These are phyloP conservation scores for Melikaiella ostensackeni DNA, from an alignment of 2,888 invertebrate species.

Conservation along the genomic window DNA sequence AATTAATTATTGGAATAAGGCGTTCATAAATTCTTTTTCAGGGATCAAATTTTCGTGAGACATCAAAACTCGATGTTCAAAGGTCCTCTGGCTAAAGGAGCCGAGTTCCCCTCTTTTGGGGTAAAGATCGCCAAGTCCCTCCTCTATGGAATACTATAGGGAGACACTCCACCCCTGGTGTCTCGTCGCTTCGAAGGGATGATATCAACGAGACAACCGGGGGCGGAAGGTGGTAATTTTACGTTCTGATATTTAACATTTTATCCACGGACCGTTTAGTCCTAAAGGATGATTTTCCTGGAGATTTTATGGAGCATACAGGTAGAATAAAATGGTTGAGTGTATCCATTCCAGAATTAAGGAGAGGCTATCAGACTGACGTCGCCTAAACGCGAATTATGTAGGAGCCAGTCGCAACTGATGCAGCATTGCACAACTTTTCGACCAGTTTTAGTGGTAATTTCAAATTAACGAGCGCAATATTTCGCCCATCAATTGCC, in stretches of 20 bases:
- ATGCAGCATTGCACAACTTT: slow-evolving; percentile 26
- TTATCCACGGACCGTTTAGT: slow-evolving; percentile 62
- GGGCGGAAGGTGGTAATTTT: slow-evolving; percentile 42
- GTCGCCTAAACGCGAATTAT: slow-evolving; percentile 12
- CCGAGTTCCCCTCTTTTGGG: background rate
- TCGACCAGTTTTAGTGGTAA: background rate
- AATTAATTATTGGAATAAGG: background rate
- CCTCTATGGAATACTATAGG: background rate
- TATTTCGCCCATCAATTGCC: background rate
- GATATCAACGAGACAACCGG: slow-evolving; percentile 23
- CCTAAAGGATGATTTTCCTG: slow-evolving; percentile 62
- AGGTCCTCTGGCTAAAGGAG: background rate
- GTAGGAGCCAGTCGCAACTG: background rate
- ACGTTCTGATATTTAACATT: slow-evolving; percentile 61
- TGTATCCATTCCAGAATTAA: slow-evolving; percentile 53
- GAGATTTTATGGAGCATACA: slow-evolving; percentile 61
- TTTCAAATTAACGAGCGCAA: slow-evolving; percentile 1
- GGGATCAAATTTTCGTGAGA: background rate
- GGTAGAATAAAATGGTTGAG: slow-evolving; percentile 57
- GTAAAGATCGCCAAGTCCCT: slow-evolving; percentile 23
- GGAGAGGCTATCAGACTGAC: slow-evolving; percentile 44
- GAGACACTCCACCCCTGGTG: slow-evolving; percentile 23
- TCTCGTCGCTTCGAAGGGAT: slow-evolving; percentile 35
- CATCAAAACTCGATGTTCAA: background rate
- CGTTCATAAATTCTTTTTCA: background rate